A percentile compares a stretch with the other conserved stretches of the same genome.
Evolutionary conservation across 2,888 invertebrate species (phyloP).

Genomic region (Hypsopygia costalis): DNA sequence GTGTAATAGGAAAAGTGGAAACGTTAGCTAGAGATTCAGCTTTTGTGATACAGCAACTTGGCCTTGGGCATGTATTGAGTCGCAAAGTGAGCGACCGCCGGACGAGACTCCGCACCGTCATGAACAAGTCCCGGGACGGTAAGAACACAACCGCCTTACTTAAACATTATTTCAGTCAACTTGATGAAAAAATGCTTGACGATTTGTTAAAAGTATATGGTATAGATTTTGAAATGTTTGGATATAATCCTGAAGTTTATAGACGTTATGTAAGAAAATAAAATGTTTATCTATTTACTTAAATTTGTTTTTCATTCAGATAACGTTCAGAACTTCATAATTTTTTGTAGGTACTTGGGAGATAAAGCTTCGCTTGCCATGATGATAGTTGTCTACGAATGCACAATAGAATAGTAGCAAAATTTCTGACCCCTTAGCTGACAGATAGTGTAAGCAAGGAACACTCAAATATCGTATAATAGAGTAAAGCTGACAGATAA

Average conservation of each 20-base stretch:
- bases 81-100: slow-evolving; percentile 69
- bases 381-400: too few species aligned
- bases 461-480: too few species aligned
- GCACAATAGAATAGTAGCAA: too few species aligned
- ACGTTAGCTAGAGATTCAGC: slow-evolving; percentile 81
- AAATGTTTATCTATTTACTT: slow-evolving; percentile 33
- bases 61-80: slow-evolving; percentile 74
- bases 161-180: slow-evolving; percentile 78
- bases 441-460: too few species aligned
- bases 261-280: slow-evolving; percentile 70
- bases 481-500: too few species aligned
- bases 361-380: too few species aligned
- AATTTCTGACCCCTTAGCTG: too few species aligned
- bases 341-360: too few species aligned
- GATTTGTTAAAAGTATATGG: slow-evolving; percentile 83
- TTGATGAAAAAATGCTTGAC: slow-evolving; percentile 75
- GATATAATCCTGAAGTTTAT: slow-evolving; percentile 81
- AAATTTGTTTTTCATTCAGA: not conserved
- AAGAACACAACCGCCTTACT: slow-evolving; percentile 63
- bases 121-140: slow-evolving; percentile 77
- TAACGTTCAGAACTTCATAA: too few species aligned
- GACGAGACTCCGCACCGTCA: slow-evolving; percentile 72
- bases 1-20: slow-evolving; percentile 83
- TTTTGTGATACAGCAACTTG: slow-evolving; percentile 80
- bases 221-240: slow-evolving; percentile 85